A percentile compares a stretch with the other conserved stretches of the same genome.
These are phyloP conservation scores for Lampris megalopsis DNA, from an alignment of 2,113 vertebrate species.

Conservation along the genomic window DNA sequence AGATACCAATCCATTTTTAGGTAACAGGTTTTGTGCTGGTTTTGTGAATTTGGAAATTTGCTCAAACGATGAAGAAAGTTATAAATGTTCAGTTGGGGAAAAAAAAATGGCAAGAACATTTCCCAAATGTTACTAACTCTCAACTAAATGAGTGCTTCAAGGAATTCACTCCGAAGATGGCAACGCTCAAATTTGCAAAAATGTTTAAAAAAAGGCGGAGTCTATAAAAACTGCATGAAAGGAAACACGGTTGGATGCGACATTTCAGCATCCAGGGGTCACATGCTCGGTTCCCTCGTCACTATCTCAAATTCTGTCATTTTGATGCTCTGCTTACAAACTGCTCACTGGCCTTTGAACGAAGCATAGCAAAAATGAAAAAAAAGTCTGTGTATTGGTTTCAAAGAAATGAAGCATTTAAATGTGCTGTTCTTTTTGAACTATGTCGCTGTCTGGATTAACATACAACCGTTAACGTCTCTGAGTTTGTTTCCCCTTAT, in stretches of 20 bases:
- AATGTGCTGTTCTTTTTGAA: neutral
- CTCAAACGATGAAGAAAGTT: too few species aligned
- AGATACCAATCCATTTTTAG: neutral
- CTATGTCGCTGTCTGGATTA: neutral
- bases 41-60: neutral
- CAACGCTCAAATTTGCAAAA: neutral
- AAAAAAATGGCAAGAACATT: too few species aligned
- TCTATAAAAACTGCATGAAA: neutral
- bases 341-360: neutral
- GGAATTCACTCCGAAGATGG: neutral
- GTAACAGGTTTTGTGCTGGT: neutral
- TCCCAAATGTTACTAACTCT: too few species aligned
- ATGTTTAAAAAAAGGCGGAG: neutral
- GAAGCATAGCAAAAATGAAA: neutral
- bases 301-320: neutral
- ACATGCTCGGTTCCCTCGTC: neutral
- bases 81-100: too few species aligned
- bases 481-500: too few species aligned
- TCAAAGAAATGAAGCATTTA: neutral
- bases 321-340: neutral
- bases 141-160: too few species aligned
- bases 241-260: conserved; percentile 14
- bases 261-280: neutral
- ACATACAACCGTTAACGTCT: conserved; percentile 5
- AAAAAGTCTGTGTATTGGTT: neutral